Base-by-base conservation (phyloP, 2,888 invertebrate species). In the Noctua comes region DNA sequence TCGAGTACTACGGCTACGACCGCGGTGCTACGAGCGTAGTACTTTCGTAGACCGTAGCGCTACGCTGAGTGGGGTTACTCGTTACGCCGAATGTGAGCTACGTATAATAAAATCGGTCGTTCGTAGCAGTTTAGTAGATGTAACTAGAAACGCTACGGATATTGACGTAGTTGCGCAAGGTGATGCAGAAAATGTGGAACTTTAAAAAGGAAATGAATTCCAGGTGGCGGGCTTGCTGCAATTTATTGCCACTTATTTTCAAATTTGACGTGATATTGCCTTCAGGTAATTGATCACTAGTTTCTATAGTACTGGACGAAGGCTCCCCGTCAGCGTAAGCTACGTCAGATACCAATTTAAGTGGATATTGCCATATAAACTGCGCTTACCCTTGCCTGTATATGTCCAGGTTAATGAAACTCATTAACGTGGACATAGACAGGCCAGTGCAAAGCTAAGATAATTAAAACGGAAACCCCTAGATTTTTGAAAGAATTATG, bases 1-100 rank as follows among this genome's bases (percentile, higher is more conserved):
- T 91, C 88, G 85, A 91, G 91, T 90, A 88, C 90, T 90, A 89
- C 85, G 81, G 86, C 88, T 89, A 92, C 90, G 88, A 88, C 85
- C 82, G 87, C 77, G 88, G 82, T 85, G 87, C 89, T 89, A 88
- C 89, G 86, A 84, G 85, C 88, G 88, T 90, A 90, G 91, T 85
- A 88, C 87, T 86, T 89, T 88, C 73, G 89, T 88, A 87, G 87
- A 83, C 75, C 83, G 89, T 89, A 87, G 89, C 88, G 87, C 84
- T 87, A 88, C 88, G 80, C 77, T 86, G 86, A 88, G 89, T 87
- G 86, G 79, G 86, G 87, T 91, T 87, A 83, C 85, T 83, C 80
- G 84, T 86, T 87, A 86, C 84, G 76, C 75, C 79, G 75, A 86
- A 83, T 86, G 82, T 84, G 83, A 83, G 83, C 80, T 82, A 80